Percentiles rank a stretch among this genome's conserved stretches.
Evolutionary conservation across 1,140 invertebrate species (phyloP).

Genomic region (Cyclargus thomasi): DNA sequence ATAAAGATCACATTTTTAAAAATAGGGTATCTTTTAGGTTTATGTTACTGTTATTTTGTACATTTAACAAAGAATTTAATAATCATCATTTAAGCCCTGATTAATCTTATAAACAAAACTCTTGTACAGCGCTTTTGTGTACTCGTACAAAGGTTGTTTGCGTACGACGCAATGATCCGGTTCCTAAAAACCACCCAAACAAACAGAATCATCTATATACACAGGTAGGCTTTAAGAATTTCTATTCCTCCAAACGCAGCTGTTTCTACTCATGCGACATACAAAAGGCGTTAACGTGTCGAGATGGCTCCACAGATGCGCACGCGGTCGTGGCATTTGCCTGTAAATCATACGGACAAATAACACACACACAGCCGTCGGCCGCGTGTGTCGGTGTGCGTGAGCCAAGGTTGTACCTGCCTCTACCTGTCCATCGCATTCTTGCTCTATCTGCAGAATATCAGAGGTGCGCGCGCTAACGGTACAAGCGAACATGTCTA

Average conservation of each 20-base stretch:
- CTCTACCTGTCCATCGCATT: slow-evolving; percentile 64
- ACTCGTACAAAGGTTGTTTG: background rate
- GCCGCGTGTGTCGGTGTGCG: slow-evolving; percentile 37
- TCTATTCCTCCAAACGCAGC: slow-evolving; percentile 50
- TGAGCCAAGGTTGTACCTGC: slow-evolving; percentile 57
- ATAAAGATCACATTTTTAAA: no score
- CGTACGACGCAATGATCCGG: slow-evolving; percentile 4
- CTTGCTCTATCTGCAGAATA: slow-evolving; percentile 64
- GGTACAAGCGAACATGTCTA: slow-evolving; percentile 38
- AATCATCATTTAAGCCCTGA: background rate
- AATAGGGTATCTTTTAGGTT: no score
- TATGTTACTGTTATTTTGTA: no score
- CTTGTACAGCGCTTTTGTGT: background rate
- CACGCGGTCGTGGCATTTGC: slow-evolving; percentile 56
- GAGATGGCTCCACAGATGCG: slow-evolving; percentile 64
- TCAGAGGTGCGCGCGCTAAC: slow-evolving; percentile 59
- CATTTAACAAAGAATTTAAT: no score
- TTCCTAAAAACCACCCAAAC: slow-evolving; percentile 14
- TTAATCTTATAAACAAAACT: background rate
- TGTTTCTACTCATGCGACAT: slow-evolving; percentile 53
- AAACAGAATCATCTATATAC: slow-evolving; percentile 22
- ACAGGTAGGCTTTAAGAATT: slow-evolving; percentile 31
- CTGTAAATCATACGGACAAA: slow-evolving; percentile 70
- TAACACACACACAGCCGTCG: slow-evolving; percentile 52
- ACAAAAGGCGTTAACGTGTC: slow-evolving; percentile 66